Percentiles rank a stretch among this genome's conserved stretches.
Evolutionary conservation across 2,888 invertebrate genomes (phyloP).

Genomic region (Acronicta alni): DNA sequence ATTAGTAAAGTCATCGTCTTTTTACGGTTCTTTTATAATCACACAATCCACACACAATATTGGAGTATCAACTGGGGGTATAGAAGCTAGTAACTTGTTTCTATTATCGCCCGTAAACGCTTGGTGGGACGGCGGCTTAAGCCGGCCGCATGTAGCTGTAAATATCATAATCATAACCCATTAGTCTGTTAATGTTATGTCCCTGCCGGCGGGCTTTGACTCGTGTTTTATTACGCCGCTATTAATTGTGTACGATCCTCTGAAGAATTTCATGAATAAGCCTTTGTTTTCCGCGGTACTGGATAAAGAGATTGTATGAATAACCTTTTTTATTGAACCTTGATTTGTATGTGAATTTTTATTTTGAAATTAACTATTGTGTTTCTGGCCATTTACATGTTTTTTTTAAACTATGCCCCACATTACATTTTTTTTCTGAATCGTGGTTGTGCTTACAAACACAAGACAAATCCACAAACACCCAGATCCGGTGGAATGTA

Average conservation of each 20-base stretch:
- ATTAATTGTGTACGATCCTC: slow-evolving; percentile 79
- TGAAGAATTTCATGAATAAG: slow-evolving; percentile 59
- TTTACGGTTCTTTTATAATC: not conserved
- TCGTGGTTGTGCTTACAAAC: too few relatives aligned
- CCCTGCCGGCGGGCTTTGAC: slow-evolving; percentile 83
- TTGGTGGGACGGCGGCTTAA: slow-evolving; percentile 71
- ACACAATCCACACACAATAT: slow-evolving; percentile 9
- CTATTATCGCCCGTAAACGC: slow-evolving; percentile 41
- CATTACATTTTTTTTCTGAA: too few relatives aligned
- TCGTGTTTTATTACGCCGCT: slow-evolving; percentile 78
- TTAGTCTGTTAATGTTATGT: slow-evolving; percentile 84
- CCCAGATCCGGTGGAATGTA: too few relatives aligned
- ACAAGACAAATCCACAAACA: too few relatives aligned
- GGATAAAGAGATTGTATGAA: slow-evolving; percentile 34
- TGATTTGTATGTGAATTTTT: slow-evolving; percentile 27
- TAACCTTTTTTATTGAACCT: slow-evolving; percentile 27
- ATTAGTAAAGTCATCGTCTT: too few relatives aligned
- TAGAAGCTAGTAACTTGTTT: slow-evolving; percentile 36
- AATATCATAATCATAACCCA: slow-evolving; percentile 88
- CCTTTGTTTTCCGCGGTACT: slow-evolving; percentile 58
- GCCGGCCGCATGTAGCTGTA: slow-evolving; percentile 79
- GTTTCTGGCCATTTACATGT: not conserved
- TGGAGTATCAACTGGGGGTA: slow-evolving; percentile 1
- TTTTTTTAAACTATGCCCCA: too few relatives aligned
- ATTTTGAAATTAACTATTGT: not conserved